A percentile compares a stretch with the other conserved stretches of the same genome.
phyloP scores from a whole-genome alignment of 2,797 vertebrate genomes.

The Diplodus sargus region DNA sequence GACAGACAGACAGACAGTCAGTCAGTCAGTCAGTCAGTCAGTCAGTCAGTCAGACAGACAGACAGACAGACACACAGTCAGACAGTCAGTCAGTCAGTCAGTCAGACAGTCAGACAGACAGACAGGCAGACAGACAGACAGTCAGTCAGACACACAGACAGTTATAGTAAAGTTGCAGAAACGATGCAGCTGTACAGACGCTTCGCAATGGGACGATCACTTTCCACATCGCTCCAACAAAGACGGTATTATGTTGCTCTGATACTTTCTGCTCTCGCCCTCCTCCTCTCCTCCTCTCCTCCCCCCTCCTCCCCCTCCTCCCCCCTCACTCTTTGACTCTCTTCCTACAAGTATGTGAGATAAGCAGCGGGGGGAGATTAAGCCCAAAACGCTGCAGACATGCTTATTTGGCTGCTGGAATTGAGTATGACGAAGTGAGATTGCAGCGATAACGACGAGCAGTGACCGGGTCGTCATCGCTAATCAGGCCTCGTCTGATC shows the following conservation, averaged over 20 bases:
- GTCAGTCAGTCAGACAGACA: constrained; percentile 24
- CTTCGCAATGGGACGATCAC: constrained; percentile 57
- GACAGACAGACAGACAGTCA: constrained; percentile 11
- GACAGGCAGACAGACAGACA: constrained; percentile 1
- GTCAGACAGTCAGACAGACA: constrained; percentile 13
- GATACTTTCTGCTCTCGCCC: constrained; percentile 8
- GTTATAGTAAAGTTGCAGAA: constrained; percentile 40
- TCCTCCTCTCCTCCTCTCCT: neutral
- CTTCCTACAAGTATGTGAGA: constrained; percentile 59
- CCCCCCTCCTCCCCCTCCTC: too few relatives aligned
- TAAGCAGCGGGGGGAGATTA: constrained; percentile 41
- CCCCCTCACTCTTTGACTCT: neutral
- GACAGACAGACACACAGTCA: constrained; percentile 14
- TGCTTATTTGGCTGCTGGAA: constrained; percentile 38
- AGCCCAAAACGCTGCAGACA: constrained; percentile 25
- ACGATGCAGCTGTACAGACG: constrained; percentile 54
- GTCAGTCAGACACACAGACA: neutral
- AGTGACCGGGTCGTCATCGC: neutral
- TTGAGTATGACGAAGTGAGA: constrained; percentile 19
- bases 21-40: neutral
- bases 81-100: neutral
- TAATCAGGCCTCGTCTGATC: neutral
- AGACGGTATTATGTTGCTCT: constrained; percentile 61
- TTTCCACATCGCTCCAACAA: constrained; percentile 65
- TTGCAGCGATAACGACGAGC: neutral